Base-by-base conservation (phyloP, 2,888 invertebrate genomes). In the Notodonta dromedarius region DNA sequence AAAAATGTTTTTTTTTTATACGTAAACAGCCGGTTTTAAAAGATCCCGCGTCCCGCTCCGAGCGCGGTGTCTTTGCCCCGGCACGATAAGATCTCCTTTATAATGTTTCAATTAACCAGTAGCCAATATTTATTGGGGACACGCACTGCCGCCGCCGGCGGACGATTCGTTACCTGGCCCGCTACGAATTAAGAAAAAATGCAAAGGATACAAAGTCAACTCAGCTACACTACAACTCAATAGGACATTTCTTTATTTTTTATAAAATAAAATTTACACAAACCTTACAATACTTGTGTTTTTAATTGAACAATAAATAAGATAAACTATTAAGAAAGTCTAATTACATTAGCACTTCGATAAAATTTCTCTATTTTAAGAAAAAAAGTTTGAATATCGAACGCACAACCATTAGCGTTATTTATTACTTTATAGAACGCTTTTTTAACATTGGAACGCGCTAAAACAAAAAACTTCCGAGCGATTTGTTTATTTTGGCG, bases 41-140 rank as follows among this genome's bases (percentile, higher is more conserved):
- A 85, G 82, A 80, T 73, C 78, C 73, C 65, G 67, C 74, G 73
- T 66, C 76, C 76, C 76, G 84, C 76, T 76, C 79, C 76, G 76
- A 68, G 63, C 78, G 87, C 89, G 88, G 88, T 85, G 84, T 84
- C 89, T 89, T 88, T 88, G 84, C 78, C 70, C 75, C 63, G 64
- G 62, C 73, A 60, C 69, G 90, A 92, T 92, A 92, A 91, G 83
- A 91, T 92, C 91, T 84, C 75, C 71, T 85, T 89, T 87, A 92
- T 91, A 91, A 93, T 91, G 92, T 93, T 90, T 93, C 92, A 93
- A 92, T 93, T 93, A 93, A 92, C 88, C 92, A 91, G 92, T 91
- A 93, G 92, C 91, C 84, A 84, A 86, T 90, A 91, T 90, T 92
- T 91, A 91, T 90, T 89, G 86, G 88, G 83, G 89, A 87, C 88